Base-by-base conservation (phyloP, 23 tunicate species). In the Trididemnum clinides region DNA sequence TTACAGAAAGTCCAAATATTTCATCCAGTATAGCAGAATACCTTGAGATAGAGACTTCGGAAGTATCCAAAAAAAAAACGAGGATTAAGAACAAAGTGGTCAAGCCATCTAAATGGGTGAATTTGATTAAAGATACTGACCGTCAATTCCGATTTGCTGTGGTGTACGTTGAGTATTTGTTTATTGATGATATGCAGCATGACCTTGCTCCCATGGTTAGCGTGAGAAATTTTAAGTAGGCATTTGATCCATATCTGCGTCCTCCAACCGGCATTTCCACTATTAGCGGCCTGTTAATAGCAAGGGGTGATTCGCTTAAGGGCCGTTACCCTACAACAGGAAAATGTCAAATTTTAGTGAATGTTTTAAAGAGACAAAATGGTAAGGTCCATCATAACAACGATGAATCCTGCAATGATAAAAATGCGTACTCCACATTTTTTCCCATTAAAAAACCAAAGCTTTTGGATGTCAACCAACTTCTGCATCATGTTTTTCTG, bases 171-270 rank as follows among this genome's bases (percentile, higher is more conserved):
- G 69, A 62, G 23, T 23, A 62, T 22, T 23, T 23, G 5, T 23
- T 62, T 15, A 62, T 23, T 5, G 69, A 62, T n/a, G 69, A 62
- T n/a, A 4, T 62, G 4, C 26, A 62, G 23, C n/a, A n/a, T 62
- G 69, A 62, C n/a, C 23, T 4, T 6, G n/a, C 23, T 4, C 69
- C 69, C 4, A 23, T 62, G 26, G 69, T 62, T 4, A 62, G n/a
- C 15, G 69, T 62, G 27, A 4, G n/a, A 4, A 23, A 62, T n/a
- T 62, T 12, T 62, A 62, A 62, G 23, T 5, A 62, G 23, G 69
- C 27, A n/a, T 62, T 62, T 22, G 69, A 62, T 12, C 69, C 69
- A 62, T 62, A 12, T n/a, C 27, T 62, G n/a, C 69, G 69, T 62
- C 6, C 69, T 19, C 69, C 69, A 15, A 62, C n/a, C 4, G 69